Evolutionary conservation across 1,140 invertebrate species (phyloP).

Genomic region (Scaptomyza hsui): DNA sequence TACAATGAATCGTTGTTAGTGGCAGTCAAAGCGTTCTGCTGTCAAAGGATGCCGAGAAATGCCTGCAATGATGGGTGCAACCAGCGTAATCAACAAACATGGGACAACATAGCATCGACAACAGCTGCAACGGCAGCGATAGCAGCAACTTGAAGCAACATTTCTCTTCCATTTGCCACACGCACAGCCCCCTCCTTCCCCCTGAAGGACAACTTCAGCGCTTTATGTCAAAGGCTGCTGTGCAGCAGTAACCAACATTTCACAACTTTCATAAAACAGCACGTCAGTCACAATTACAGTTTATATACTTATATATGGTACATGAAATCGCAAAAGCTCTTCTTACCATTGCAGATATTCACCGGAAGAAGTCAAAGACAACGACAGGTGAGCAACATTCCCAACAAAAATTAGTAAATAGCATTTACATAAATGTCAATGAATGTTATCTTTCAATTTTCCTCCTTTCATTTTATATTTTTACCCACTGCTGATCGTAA

Average conservation of each 20-base stretch:
- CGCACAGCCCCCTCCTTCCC: neutral
- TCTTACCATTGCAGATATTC: conserved; percentile 5
- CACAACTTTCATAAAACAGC: neutral
- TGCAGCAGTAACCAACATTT: neutral
- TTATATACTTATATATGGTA: conserved; percentile 32
- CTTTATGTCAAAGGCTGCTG: conserved; percentile 1
- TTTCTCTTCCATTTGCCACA: conserved; percentile 39
- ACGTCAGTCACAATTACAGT: conserved; percentile 67
- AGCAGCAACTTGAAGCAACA: conserved; percentile 62
- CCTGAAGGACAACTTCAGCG: neutral
- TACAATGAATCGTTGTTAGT: conserved; percentile 24
- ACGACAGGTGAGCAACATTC: neutral
- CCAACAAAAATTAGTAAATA: neutral
- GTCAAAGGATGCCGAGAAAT: conserved; percentile 66
- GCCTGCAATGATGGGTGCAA: conserved; percentile 54
- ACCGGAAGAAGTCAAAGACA: neutral
- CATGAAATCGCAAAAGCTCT: conserved; percentile 46
- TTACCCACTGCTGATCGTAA: too few relatives aligned
- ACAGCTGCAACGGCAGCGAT: neutral
- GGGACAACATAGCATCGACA: conserved; percentile 25
- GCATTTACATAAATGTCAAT: neutral
- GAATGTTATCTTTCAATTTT: neutral
- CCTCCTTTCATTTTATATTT: too few relatives aligned
- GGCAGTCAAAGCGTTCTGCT: conserved; percentile 57
- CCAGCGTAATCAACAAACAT: conserved; percentile 45